Percentiles rank a stretch among this genome's conserved stretches.
phyloP scores from a whole-genome alignment of 2,797 vertebrate genomes.

The Cichlasoma orientale region DNA sequence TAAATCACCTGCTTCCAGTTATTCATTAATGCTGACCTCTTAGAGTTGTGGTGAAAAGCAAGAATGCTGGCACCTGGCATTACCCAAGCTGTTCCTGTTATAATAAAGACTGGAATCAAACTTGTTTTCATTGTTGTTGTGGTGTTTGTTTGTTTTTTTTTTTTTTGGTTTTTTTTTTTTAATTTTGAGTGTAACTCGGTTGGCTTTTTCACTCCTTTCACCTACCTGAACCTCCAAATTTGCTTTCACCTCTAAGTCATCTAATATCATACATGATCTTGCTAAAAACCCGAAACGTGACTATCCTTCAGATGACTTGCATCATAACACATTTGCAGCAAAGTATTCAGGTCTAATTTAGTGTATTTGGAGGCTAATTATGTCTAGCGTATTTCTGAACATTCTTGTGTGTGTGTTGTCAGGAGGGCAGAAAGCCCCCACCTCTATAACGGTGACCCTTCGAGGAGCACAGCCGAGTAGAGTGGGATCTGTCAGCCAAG shows the following conservation, averaged over 20 bases:
- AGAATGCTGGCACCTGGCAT: constrained; percentile 41
- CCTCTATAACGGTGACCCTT: constrained; percentile 92
- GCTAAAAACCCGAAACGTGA: neutral
- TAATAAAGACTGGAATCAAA: constrained; percentile 78
- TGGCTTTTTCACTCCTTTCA: neutral
- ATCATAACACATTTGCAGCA: neutral
- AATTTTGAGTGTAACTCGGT: constrained; percentile 27
- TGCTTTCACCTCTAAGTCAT: neutral
- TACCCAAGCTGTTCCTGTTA: constrained; percentile 45
- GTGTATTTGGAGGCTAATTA: neutral
- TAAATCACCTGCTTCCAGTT: constrained; percentile 44
- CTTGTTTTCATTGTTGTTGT: constrained; percentile 53
- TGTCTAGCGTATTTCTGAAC: constrained; percentile 38
- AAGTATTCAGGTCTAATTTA: neutral
- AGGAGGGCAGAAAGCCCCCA: constrained; percentile 90
- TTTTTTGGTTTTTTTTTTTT: neutral
- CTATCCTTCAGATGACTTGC: neutral
- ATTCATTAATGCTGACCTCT: constrained; percentile 29
- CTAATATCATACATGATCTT: constrained; percentile 10
- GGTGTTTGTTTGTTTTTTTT: constrained; percentile 2
- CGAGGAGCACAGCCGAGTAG: constrained; percentile 88
- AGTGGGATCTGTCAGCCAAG: constrained; percentile 81
- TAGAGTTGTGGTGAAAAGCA: constrained; percentile 33
- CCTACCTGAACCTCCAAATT: neutral
- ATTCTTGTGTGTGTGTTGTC: constrained; percentile 66